Evolutionary conservation across 2,797 vertebrate species (phyloP), one percentile per base, ranked within the genome.

Genomic region (Epinephelus coioides): DNA sequence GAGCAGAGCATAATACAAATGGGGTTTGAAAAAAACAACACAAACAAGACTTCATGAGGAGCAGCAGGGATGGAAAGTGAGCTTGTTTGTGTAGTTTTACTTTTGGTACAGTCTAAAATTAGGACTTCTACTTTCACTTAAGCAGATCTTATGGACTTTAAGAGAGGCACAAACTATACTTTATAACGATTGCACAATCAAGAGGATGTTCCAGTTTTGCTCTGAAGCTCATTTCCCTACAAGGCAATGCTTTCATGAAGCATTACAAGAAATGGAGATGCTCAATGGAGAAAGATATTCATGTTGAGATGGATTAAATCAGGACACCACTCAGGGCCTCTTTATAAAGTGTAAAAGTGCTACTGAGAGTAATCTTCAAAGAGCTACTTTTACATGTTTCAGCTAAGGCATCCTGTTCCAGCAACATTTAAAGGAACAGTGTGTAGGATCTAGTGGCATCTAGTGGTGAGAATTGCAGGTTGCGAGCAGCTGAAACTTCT

Each of bases 1-100:
- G 77, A 10, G 72, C 73, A n/a, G 69, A 80, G 65, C 71, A 49
- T 27, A 79, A 76, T 46, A 84, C 56, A 81, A 79, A 66, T 19
- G 3, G 14, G 47, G 44, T 9, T 34, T 6, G 15, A 68, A 77
- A 47, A 49, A 74, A 64, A 86, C 23, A 82, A 79, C 55, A 84
- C 43, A 89, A 84, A 79, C 66, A 70, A 43, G 56, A n/a, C 69
- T 62, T 18, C 12, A 11, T 15, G 34, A 79, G 69, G 69, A 40
- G 53, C 59, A 40, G 49, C 59, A 56, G 18, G 9, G 7, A 4
- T 55, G 64, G 18, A 30, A 57, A 38, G n/a, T 5, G 13, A 59
- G 53, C 38, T 40, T 30, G 43, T 43, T 62, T 30, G 12, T 60
- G 54, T 43, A 14, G 19, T 30, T 73, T 54, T 56, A 47, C 46